Percentiles rank a stretch among this genome's conserved stretches.
phyloP scores from a whole-genome alignment of 2,888 invertebrate genomes.

The Argyra leucocephala region DNA sequence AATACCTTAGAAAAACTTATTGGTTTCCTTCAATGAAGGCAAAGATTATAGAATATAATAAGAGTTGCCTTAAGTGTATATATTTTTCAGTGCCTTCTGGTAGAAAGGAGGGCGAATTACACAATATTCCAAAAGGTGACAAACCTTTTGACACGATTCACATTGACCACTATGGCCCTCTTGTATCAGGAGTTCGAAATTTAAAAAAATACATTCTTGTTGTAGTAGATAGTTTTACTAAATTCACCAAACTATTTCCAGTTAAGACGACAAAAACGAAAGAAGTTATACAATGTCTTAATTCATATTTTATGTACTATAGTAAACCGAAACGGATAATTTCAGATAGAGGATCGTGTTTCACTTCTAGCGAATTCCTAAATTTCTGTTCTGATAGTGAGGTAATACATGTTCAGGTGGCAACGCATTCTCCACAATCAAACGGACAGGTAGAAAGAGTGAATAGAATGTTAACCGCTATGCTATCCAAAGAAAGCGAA shows the following conservation, averaged over 20 bases:
- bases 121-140: slow-evolving; percentile 15
- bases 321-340: slow-evolving; percentile 12
- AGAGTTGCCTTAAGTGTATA: background rate
- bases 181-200: slow-evolving; percentile 7
- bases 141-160: slow-evolving; percentile 15
- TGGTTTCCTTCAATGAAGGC: slow-evolving; percentile 8
- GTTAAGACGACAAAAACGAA: slow-evolving; percentile 1
- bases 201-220: slow-evolving; percentile 8
- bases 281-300: slow-evolving; percentile 10
- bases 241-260: slow-evolving; percentile 10
- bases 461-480: slow-evolving; percentile 11
- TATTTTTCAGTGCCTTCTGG: background rate
- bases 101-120: slow-evolving; percentile 12
- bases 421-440: slow-evolving; percentile 15
- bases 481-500: slow-evolving; percentile 16
- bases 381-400: slow-evolving; percentile 13
- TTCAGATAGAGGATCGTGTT: slow-evolving; percentile 13
- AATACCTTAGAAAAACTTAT: background rate
- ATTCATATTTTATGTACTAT: slow-evolving; percentile 12
- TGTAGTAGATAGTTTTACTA: slow-evolving; percentile 8
- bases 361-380: slow-evolving; percentile 10
- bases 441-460: slow-evolving; percentile 16
- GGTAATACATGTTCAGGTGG: slow-evolving; percentile 12
- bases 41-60: background rate
- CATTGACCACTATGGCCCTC: slow-evolving; percentile 14